Conservation (phyloP, 2,113 vertebrate species). For the Larimichthys polyactis region DNA sequence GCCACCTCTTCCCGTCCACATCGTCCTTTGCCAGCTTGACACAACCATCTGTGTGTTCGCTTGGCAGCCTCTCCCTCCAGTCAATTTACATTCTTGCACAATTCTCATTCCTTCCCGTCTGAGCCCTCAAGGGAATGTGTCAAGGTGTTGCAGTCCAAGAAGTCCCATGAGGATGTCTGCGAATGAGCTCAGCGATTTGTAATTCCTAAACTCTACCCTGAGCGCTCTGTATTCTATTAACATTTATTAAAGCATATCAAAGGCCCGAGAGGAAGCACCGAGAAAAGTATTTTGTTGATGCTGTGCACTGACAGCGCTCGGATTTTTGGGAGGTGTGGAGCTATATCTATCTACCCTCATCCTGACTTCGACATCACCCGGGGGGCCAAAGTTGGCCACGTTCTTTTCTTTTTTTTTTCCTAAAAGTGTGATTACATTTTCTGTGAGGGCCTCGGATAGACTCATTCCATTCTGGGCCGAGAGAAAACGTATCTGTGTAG, state of each 20-base stretch:
- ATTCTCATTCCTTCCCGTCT: constrained; percentile 46
- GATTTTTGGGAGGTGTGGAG: not conserved
- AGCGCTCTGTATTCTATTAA: constrained; percentile 66
- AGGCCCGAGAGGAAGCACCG: constrained; percentile 33
- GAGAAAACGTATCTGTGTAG: constrained; percentile 54
- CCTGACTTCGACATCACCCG: constrained; percentile 4
- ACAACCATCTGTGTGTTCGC: constrained; percentile 74
- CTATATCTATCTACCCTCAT: constrained; percentile 29
- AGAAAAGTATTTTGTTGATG: constrained; percentile 43
- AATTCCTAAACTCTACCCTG: constrained; percentile 58
- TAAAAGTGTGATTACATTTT: constrained; percentile 52
- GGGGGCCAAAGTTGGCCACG: constrained; percentile 23
- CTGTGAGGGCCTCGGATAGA: constrained; percentile 42
- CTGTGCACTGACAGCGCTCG: constrained; percentile 16
- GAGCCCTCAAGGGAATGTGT: constrained; percentile 57
- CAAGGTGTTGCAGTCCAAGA: constrained; percentile 62
- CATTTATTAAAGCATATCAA: constrained; percentile 58
- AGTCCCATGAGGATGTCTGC: constrained; percentile 48
- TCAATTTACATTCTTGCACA: constrained; percentile 64
- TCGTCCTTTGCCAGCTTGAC: constrained; percentile 61
- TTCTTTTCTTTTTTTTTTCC: constrained; percentile 3
- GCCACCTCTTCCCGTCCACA: constrained; percentile 7
- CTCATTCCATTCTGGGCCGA: constrained; percentile 49
- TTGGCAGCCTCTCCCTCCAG: constrained; percentile 69
- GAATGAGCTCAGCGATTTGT: constrained; percentile 65